Base-by-base conservation (phyloP, 2,888 invertebrate genomes). In the Patella ulyssiponensis region DNA sequence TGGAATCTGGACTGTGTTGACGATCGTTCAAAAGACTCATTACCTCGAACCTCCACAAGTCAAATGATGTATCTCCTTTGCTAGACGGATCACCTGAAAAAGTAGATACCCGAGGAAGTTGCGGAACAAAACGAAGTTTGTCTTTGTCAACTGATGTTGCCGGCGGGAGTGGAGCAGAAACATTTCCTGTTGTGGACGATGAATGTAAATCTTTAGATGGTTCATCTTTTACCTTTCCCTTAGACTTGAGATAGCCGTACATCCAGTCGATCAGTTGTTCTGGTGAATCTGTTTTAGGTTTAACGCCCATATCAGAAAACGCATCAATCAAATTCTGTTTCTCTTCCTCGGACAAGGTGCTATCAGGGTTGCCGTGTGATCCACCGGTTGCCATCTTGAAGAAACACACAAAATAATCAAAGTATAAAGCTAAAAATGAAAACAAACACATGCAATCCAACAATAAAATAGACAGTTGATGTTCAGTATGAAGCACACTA, bases 51-150 rank as follows among this genome's bases (percentile, higher is more conserved):
- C 58, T 64, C 58, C 58, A 64, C n/a, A 64, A 20, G 20, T 64
- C 58, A n/a, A 64, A 64, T 20, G 58, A 64, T n/a, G 58, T 64
- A 64, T 64, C 58, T 7, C 58, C 58, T 64, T 64, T 64, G 11
- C 17, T 20, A 64, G 20, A n/a, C 7, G 64, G 64, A 64, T 64
- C 64, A 11, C 64, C 64, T n/a, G 64, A 64, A n/a, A 64, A 64
- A 20, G 64, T 64, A 20, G 64, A 64, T 64, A 64, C 7, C 11
- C 64, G 64, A 64, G 64, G 20, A 17, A 64, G 64, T n/a, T 64
- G n/a, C 9, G 64, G 64, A 1, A 64, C 64, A 20, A 64, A 64
- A 7, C 64, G 9, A 64, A 12, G n/a, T 14, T 20, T 58, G n/a
- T n/a, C n/a, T n/a, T n/a, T n/a, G 20, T 58, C 58, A 17, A 17